Conservation (phyloP, 2,113 vertebrate species). For the Pseudois nayaur region DNA sequence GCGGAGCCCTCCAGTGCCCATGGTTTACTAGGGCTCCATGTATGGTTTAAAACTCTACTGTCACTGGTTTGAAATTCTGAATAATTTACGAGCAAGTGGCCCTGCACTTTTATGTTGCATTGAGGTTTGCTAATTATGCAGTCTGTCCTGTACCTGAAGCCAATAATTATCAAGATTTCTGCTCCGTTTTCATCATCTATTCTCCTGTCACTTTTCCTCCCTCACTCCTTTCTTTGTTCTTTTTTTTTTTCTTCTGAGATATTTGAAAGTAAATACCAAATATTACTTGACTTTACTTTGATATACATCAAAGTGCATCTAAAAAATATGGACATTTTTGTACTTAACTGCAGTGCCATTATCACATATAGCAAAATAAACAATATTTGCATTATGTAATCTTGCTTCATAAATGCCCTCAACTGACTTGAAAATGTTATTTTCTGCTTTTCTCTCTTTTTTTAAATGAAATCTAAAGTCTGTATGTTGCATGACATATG, state of each 20-base stretch:
- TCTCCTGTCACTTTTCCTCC: neutral
- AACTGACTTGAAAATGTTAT: neutral
- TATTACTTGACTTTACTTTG: neutral
- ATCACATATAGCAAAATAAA: neutral
- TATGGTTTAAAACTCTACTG: neutral
- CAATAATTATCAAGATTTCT: neutral
- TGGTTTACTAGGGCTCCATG: accelerated
- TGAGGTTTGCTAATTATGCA: neutral
- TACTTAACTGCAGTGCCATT: neutral
- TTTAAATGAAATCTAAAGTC: neutral
- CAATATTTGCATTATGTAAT: neutral
- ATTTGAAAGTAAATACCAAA: neutral
- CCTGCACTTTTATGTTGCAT: neutral
- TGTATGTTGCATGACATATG: neutral
- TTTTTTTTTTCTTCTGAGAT: neutral
- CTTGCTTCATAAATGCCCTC: neutral
- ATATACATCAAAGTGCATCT: neutral
- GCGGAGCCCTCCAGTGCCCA: accelerated
- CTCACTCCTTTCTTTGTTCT: neutral
- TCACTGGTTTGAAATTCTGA: neutral
- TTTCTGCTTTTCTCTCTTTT: neutral
- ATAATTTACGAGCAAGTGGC: neutral
- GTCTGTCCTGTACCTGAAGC: neutral
- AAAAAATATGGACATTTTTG: neutral
- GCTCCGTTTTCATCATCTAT: neutral